Base-by-base conservation (phyloP, 2,797 vertebrate species). In the Myotis daubentonii region DNA sequence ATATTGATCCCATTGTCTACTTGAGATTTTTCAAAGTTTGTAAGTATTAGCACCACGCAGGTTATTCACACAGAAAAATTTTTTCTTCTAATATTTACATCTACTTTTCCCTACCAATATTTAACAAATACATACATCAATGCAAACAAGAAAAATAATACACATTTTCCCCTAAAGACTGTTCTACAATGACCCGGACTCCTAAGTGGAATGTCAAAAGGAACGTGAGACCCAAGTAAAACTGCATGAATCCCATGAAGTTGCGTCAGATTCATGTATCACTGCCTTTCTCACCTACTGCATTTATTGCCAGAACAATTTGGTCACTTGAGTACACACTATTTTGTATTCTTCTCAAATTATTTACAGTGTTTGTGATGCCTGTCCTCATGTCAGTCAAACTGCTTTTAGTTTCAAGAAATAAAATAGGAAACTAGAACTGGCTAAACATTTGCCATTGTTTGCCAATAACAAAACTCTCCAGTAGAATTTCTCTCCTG, bases 321-420 rank as follows among this genome's bases (percentile, higher is more conserved):
- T 53, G 82, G 41, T 19, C 44, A 53, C 25, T 51, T 74, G 30
- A 76, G 11, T 33, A 79, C 16, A 78, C 2, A 71, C 0, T 25
- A 55, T 51, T 94, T 94, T 71, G 47, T 49, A 60, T 85, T 90
- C 62, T 53, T 82, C 76, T 89, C 70, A 36, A 68, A 87, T 51
- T 55, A 38, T 11, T 82, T 68, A 15, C 36, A 57, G 17, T 76
- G 41, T 72, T 86, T 66, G 15, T 49, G 6, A 33, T 92, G 82
- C 86, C 8, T 65, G 36, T 78, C 11, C 7, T 41, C 49, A 12
- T 2, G 17, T 88, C 30, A 89, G 13, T 79, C 22, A 75, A 84
- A 80, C 16, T 51, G 28, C 38, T 85, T 57, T 82, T 62, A 41
- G 66, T 19, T 65, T 91, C 38, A 76, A 80, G 71, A 71, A 36